Evolutionary conservation across 2,113 vertebrate genomes (phyloP).

Genomic region (western clawed frog (Xenopus tropicalis)): UCB_Xtro_10.0 CM004445.2:109792501-109793000

Average conservation of each 20-base stretch:
- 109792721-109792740: background rate
- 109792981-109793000: too few relatives aligned
- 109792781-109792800: background rate
- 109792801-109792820: too few relatives aligned
- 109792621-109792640: slow-evolving; percentile 25
- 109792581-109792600: background rate
- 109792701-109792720: background rate
- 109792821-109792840: too few relatives aligned
- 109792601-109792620: slow-evolving; percentile 20
- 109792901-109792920: too few relatives aligned
- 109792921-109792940: too few relatives aligned
- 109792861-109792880: too few relatives aligned
- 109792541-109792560: background rate
- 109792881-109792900: too few relatives aligned
- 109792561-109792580: slow-evolving; percentile 14
- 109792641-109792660: slow-evolving; percentile 17
- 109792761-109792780: background rate
- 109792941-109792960: too few relatives aligned
- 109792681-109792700: background rate
- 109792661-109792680: slow-evolving; percentile 6
- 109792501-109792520: slow-evolving; percentile 11
- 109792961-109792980: too few relatives aligned
- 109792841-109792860: too few relatives aligned
- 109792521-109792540: slow-evolving; percentile 3
- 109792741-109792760: background rate